These are phyloP conservation scores for Melanerpes formicivorus DNA, from an alignment of 2,113 vertebrate species.

Conservation along the genomic window DNA sequence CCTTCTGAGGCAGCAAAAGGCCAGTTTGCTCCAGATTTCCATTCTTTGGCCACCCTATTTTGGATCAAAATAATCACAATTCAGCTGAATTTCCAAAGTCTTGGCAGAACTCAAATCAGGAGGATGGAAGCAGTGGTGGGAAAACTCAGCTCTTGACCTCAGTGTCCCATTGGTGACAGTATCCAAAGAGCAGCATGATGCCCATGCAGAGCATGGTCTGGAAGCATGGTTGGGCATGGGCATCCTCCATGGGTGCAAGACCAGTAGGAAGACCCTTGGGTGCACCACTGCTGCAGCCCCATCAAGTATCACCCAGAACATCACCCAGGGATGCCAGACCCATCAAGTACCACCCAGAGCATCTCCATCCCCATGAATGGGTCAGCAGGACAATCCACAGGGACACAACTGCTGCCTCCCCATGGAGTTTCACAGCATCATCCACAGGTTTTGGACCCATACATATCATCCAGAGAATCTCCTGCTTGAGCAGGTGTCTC, in stretches of 20 bases:
- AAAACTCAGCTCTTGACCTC: accelerated
- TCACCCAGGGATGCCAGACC: no score
- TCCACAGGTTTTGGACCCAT: accelerated
- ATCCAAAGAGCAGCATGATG: not conserved
- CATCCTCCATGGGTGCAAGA: not conserved
- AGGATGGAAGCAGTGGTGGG: not conserved
- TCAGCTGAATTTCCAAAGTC: not conserved
- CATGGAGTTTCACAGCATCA: not conserved
- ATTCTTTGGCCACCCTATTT: not conserved
- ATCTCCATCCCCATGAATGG: no score
- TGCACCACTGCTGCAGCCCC: not conserved
- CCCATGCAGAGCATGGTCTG: no score
- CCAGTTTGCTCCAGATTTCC: not conserved
- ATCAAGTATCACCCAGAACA: accelerated
- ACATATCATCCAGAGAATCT: accelerated
- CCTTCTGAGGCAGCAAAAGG: not conserved
- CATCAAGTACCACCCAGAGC: no score
- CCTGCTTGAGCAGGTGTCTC: not conserved
- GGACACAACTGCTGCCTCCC: no score
- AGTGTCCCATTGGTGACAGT: not conserved
- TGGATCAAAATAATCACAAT: not conserved
- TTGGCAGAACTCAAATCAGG: accelerated
- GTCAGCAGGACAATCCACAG: no score
- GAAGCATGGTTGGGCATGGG: not conserved
- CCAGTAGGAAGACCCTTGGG: accelerated